Evolutionary conservation across 2,888 invertebrate species (phyloP), one percentile per base, ranked within the genome.

Genomic region (Trisateles emortualis): DNA sequence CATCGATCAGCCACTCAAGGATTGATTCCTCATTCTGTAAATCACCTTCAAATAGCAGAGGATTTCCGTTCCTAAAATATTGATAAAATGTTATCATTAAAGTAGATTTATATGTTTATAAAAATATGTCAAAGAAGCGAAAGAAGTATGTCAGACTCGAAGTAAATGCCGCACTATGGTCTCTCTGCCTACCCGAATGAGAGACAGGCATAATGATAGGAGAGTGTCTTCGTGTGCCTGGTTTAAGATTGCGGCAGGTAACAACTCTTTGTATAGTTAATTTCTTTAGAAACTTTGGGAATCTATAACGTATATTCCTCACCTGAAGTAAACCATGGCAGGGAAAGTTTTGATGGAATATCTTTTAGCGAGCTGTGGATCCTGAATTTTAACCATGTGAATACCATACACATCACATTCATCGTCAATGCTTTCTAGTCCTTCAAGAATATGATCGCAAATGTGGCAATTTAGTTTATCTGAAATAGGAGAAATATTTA

Each of bases 331-430:
- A 0, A 98, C 97, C 79, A 98, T 94, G 9, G 98, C 98, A 1
- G 98, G 98, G 87, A 97, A 98, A 46, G 98, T 98, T 86, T 98
- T 98, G 59, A 98, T 98, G 57, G 98, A 98, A 90, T 98, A 98
- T 72, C 98, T 94, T 84, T 98, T 98, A 4, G 98, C 98, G 55
- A 98, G 86, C 78, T 97, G 97, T 0, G 97, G 96, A 90, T 98
- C 98, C 86, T 97, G 97, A 74, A 98, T 98, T 82, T 98, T 96
- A 0, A 98, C 98, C 95, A 98, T 95, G 73, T 98, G 97, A 72
- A 98, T 98, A 42, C 98, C 98, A 81, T 96, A 98, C 0, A 97
- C 96, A 81, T 98, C 98, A 76, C 97, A 97, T 85, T 98, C 98
- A 76, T 98, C 98, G 79, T 98, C 98, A 66, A 98, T 96, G 66